Evolutionary conservation across 53 echinoderm and acorn worm species (phyloP), one percentile per base, ranked within the genome.

Genomic region (Paelopatides confundens): DNA sequence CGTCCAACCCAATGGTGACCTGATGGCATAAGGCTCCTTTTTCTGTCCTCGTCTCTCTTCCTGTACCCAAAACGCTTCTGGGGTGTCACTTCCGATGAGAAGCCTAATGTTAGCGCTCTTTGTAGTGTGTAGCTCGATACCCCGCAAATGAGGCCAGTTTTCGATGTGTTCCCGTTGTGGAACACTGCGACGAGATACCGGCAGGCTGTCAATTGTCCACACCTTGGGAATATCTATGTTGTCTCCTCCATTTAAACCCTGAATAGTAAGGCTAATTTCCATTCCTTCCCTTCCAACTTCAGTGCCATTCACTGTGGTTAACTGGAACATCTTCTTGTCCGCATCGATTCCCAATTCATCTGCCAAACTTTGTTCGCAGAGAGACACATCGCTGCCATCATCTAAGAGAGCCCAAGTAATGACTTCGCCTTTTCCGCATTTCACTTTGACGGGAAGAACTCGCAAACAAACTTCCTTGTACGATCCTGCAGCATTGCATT

Each of bases 361-460:
- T 58, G 87, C 90, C 23, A 92, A 82, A 12, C 89, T 54, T 70
- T 87, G 54, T 31, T 91, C 92, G 28, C 92, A 89, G 21, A 94
- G 85, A 2, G 92, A 89, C 12, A 93, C 88, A 62, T 91, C 89
- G 35, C 94, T 93, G 67, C 94, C 91, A 21, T 93, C 85, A 31
- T 93, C 93, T 2, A 90, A 85, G 33, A 93, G 35, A 26, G 91
- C 94, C 94, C 94, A 89, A 14, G 94, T 94, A 47, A 35, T 83
- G 9, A 89, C 31, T 33, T 91, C 81, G 10, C 51, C 89, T 31
- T 33, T 37, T n/a, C 35, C 40, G 14, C 76, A 47, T 46, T 66
- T 82, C 2, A 92, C 62, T 88, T 67, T 89, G n/a, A 94, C 94
- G 2, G 88, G 94, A 3, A 94, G 52, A 31, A 94, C 85, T 52